Evolutionary conservation across 2,113 vertebrate species (phyloP), one percentile per base, ranked within the genome.

Genomic region (Forbesichthys papilliferus): DNA sequence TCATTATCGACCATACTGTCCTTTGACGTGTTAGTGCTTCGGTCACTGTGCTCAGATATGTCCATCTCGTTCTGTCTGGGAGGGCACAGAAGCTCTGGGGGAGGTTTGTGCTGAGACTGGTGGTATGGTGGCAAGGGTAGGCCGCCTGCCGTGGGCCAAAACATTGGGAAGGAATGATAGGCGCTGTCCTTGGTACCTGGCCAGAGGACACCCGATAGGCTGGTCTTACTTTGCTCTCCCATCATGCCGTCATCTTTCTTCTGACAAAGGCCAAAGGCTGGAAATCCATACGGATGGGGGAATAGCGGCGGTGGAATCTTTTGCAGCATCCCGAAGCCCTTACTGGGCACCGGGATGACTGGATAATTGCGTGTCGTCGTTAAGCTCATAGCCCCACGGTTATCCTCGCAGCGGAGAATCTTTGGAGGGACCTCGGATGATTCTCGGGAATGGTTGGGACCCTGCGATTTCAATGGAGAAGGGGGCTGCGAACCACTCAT

Each of bases 291-390:
- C 0, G 96, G 96, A 5, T 96, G 95, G 0, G 96, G 96, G 80
- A 98, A 98, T 11, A 98, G 95, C 0, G 96, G 96, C 14, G 94
- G 93, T 0, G 96, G 95, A 56, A 97, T 96, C 80, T 98, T 95
- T 59, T 98, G 96, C 79, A 98, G 91, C 92, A 97, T 94, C 11
- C 96, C 96, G 36, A 98, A 98, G 48, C 96, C 92, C 77, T 98
- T 98, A 74, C 96, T 98, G 77, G 96, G 96, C 62, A 98, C 96
- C 0, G 96, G 96, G 75, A 98, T 98, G 54, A 98, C 94, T 1
- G 96, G 96, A 90, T 96, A 98, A 82, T 95, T 98, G 68, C 96
- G 94, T 0, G 95, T 89, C 54, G 78, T 87, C 71, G 90, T n/a
- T 78, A 87, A 52, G 73, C 86, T 42, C 86, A 94, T 69, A 69